Conservation (phyloP, 2,797 vertebrate genomes). For the Gymnodraco acuticeps region DNA sequence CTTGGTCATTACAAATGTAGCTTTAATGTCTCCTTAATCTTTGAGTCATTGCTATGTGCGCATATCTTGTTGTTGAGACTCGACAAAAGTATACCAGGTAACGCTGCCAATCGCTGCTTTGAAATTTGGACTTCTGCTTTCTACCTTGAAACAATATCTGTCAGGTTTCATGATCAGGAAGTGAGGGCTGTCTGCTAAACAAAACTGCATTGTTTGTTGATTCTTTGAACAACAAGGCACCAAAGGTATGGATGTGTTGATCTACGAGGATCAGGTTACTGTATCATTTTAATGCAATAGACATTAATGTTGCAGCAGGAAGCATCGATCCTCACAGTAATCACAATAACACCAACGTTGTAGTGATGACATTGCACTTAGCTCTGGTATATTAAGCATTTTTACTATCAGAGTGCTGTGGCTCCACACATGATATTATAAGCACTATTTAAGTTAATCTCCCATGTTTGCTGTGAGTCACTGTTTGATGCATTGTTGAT, state of each 20-base stretch:
- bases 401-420: not conserved
- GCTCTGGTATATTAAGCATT: not conserved
- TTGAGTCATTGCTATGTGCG: not conserved
- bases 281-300: not conserved
- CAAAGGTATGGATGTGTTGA: not conserved
- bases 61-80: not conserved
- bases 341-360: not conserved
- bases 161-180: not conserved
- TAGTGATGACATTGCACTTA: not conserved
- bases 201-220: not conserved
- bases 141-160: not conserved
- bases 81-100: too few relatives aligned
- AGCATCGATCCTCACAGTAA: not conserved
- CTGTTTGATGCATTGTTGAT: not conserved
- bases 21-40: not conserved
- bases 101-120: not conserved
- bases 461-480: not conserved
- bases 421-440: not conserved
- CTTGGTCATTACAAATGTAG: not conserved
- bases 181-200: not conserved
- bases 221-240: not conserved
- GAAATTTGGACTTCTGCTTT: not conserved
- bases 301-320: not conserved
- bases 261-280: not conserved
- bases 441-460: not conserved